Evolutionary conservation across 2,888 invertebrate genomes (phyloP).

Genomic region (Amblyteles armatorius): DNA sequence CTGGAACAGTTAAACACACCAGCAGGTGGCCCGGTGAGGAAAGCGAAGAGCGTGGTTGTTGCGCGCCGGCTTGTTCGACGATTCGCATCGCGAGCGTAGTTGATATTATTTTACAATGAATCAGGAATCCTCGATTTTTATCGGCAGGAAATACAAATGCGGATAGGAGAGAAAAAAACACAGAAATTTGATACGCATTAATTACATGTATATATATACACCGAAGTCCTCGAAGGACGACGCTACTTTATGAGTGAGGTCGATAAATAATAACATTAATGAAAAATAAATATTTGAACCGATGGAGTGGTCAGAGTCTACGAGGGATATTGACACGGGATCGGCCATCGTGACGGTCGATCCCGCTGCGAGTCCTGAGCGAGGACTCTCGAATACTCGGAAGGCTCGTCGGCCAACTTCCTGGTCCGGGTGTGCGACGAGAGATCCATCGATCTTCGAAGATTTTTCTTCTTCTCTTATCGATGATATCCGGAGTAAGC

Average conservation of each 20-base stretch:
- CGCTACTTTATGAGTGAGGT: constrained; percentile 39
- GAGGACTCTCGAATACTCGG: constrained; percentile 26
- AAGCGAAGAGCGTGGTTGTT: constrained; percentile 15
- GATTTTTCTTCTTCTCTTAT: constrained; percentile 35
- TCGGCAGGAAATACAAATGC: constrained; percentile 2
- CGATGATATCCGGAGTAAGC: constrained; percentile 81
- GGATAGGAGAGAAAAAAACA: not conserved
- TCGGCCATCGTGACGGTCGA: constrained; percentile 26
- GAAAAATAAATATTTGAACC: constrained; percentile 63
- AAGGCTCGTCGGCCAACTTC: constrained; percentile 15
- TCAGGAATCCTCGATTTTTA: constrained; percentile 22
- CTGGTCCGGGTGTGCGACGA: constrained; percentile 2
- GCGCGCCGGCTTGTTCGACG: constrained; percentile 9
- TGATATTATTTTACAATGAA: constrained; percentile 31
- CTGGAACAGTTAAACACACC: constrained; percentile 62
- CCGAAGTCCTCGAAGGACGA: constrained; percentile 49
- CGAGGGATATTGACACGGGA: constrained; percentile 28
- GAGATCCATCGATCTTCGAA: not conserved
- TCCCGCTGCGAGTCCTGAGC: constrained; percentile 18
- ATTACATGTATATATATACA: constrained; percentile 48
- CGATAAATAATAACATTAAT: constrained; percentile 61
- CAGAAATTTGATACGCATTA: constrained; percentile 6
- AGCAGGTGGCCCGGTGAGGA: constrained; percentile 14
- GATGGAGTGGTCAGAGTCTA: constrained; percentile 48
- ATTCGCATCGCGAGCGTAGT: constrained; percentile 28